Base-by-base conservation (phyloP, 2,113 vertebrate genomes). In the Lampris incognitus region DNA sequence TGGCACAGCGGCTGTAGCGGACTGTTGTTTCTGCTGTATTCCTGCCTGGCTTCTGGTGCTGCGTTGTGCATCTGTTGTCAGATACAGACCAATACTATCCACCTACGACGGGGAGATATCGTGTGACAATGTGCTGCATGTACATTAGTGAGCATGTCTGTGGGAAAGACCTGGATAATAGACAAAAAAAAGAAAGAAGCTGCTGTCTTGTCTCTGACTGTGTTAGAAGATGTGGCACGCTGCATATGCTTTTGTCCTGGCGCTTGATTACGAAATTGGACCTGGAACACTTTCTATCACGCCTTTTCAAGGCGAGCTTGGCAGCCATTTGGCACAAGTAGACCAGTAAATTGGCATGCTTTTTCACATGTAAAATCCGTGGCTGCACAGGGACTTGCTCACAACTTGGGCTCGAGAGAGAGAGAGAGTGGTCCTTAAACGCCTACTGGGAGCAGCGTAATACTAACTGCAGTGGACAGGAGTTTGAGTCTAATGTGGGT, bases 191-290 rank as follows among this genome's bases (percentile, higher is more conserved):
- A 54, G 10, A 54, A 13, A 51, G 50, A 54, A 13, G 5, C 13
- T 54, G 51, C n/a, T 54, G 11, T 54, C 11, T 51, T 11, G 5
- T 54, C 3, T 13, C 8, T 5, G n/a, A 2, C 13, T 54, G 51
- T 54, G 51, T 4, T 54, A 5, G 44, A 4, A 24, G 24, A 24
- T 24, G 24, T 24, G 24, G 24, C 24, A 46, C 36, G 11, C n/a
- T 46, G 48, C 13, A 38, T 64, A 13, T 42, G 6, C 50, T 51
- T 38, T 7, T 63, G 55, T 3, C 38, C 9, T 2, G 36, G 40
- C 38, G 44, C 38, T 40, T 63, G 52, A 55, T 66, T n/a, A 73
- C 24, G 24, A 24, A 24, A 24, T 24, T 85, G 72, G 79, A 66
- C 58, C 52, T 64, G 9, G 24, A 62, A 63, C 40, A 2, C 61